Base-by-base conservation (phyloP, 2,113 vertebrate genomes). In the Daboia siamensis region DNA sequence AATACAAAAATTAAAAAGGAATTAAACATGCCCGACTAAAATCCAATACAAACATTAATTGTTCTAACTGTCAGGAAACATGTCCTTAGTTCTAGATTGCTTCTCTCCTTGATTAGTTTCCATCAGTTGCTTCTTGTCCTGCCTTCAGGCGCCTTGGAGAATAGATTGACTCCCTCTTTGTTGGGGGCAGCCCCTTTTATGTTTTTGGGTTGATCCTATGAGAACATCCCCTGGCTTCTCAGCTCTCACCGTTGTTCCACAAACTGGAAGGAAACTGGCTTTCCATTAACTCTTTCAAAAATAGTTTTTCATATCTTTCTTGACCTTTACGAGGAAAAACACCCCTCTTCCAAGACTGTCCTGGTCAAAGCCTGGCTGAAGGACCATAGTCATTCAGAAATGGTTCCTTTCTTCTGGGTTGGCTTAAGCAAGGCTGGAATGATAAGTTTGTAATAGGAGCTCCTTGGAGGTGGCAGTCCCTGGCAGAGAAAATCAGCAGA, bases 401-500 rank as follows among this genome's bases (percentile, higher is more conserved):
- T 20, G 15, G 33, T 44, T 46, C 17, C 21, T 92, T 39, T 15
- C 17, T 54, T 52, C 21, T 90, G 56, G 56, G 39, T 33, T 56
- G 46, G 51, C 15, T 52, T 61, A 61, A 59, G 39, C 26, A 23
- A 84, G 6, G 11, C 17, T 33, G 33, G 64, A 89, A 51, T 59
- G 87, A 52, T 87, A 86, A 87, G 74, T 33, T 26, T 48, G 48
- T 86, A 80, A 17, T 8, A 46, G 12, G 51, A 57, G 5, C 33
- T 56, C 64, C n/a, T 56, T 3, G 46, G 69, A 10, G 59, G 23
- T 48, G 54, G 15, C n/a, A 55, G 39, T 85, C 55, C 9, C 69
- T 90, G 33, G 55, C 54, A 52, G 15, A 48, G 84, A n/a, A 39
- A 85, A 92, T 91, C 86, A 91, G 93, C 84, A 0, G 2, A 95